Percentiles rank a stretch among this genome's conserved stretches.
phyloP scores from a whole-genome alignment of 2,797 vertebrate species.

The Crocodylus rhombifer region DNA sequence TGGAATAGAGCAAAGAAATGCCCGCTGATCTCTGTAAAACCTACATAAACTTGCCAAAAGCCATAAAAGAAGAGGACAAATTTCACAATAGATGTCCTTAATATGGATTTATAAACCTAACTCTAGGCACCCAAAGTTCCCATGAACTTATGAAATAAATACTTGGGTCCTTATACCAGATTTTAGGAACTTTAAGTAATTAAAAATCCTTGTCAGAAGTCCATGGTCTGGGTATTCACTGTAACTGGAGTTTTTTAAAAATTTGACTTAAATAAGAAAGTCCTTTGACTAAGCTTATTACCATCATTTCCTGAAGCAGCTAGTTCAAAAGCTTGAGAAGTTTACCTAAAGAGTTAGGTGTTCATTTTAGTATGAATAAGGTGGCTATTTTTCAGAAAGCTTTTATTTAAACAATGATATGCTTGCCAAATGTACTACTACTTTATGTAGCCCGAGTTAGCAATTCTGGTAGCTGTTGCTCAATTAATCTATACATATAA shows the following conservation, averaged over 20 bases:
- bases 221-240: background rate
- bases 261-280: slow-evolving; percentile 1
- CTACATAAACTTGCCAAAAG: background rate
- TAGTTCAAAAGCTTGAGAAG: background rate
- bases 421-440: background rate
- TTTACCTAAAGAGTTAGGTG: no score
- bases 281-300: background rate
- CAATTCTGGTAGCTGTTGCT: background rate
- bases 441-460: background rate
- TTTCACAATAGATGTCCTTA: background rate
- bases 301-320: background rate
- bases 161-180: background rate
- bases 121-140: background rate
- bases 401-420: background rate
- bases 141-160: background rate
- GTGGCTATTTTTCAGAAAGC: background rate
- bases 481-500: slow-evolving; percentile 34
- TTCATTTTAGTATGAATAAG: background rate
- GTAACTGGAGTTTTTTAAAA: background rate
- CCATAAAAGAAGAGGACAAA: background rate
- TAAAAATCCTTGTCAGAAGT: background rate
- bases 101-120: background rate
- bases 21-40: slow-evolving; percentile 38
- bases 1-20: slow-evolving; percentile 42
- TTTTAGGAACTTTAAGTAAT: background rate